Percentiles rank a stretch among this genome's conserved stretches.
These are phyloP conservation scores for Caenorhabditis sulstoni DNA, from an alignment of 2,888 invertebrate genomes.

Conservation along the genomic window DNA sequence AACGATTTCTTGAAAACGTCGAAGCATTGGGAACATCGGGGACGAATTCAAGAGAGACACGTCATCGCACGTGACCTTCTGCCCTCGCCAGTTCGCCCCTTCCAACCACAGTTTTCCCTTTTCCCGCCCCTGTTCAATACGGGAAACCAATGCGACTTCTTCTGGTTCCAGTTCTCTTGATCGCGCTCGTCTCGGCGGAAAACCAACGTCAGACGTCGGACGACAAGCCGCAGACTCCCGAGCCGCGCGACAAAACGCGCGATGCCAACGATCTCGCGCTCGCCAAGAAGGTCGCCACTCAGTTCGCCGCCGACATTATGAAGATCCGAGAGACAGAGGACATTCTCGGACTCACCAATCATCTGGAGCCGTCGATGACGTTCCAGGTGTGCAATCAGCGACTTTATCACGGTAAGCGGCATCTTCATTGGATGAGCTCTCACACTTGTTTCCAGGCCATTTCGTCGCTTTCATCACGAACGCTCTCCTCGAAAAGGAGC, in stretches of 20 bases:
- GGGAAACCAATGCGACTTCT: background rate
- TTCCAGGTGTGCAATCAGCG: conserved; percentile 31
- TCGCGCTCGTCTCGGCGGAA: background rate
- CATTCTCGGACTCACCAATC: conserved; percentile 29
- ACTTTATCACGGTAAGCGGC: conserved; percentile 14
- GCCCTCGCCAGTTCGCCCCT: background rate
- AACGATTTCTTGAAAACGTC: no score
- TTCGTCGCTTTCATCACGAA: conserved; percentile 19
- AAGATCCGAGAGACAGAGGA: conserved; percentile 24
- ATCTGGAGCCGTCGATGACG: conserved; percentile 2
- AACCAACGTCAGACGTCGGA: background rate
- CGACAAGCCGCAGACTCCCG: background rate
- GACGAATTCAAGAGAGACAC: no score
- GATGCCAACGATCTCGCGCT: conserved; percentile 29
- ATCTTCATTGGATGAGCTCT: no score
- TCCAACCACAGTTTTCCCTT: background rate
- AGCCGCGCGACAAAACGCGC: conserved; percentile 3
- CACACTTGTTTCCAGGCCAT: conserved; percentile 16
- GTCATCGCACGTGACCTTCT: background rate
- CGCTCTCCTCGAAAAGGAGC: conserved; percentile 29
- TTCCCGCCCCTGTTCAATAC: background rate
- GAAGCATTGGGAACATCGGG: no score
- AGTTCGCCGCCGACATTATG: conserved; percentile 33
- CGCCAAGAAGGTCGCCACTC: conserved; percentile 9
- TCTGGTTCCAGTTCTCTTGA: background rate